Base-by-base conservation (phyloP, 1,140 invertebrate genomes). In the Chlorops oryzae region DNA sequence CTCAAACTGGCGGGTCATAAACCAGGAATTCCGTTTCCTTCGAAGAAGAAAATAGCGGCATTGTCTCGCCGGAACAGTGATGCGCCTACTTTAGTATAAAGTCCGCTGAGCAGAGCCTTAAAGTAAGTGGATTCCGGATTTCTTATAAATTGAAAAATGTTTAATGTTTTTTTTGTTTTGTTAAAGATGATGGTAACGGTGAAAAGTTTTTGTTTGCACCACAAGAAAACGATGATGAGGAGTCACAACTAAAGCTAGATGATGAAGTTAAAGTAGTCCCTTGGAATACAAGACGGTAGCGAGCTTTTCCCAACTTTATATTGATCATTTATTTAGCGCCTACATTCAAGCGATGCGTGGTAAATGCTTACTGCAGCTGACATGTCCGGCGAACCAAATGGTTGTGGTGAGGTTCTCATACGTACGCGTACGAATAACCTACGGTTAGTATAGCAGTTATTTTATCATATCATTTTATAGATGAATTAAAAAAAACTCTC, bases 11-110 rank as follows among this genome's bases (percentile, higher is more conserved):
- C 98, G 96, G 96, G 93, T 98, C 1, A 88, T 98, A 53, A 98
- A 97, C 71, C 88, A 91, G 1, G 94, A 98, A 63, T 98, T 98
- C 69, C 83, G 95, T 2, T 74, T 99, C 97, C 0, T 92, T 91
- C 0, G 96, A 99, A 74, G 97, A 99, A 72, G 97, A 99, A 74
- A 96, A 99, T 47, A 78, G 96, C 35, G 89, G 90, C 0, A 96
- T 98, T 91, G 93, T 99, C 0, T 96, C 93, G 0, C 96, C 96
- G 0, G 97, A 99, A 73, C 92, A 98, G 58, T 99, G 96, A 64
- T 99, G 96, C 73, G 86, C 93, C 0, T 98, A 96, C 75, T 99
- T 97, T 66, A 95, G 91, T 69, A 96, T 99, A 92, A 85, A 96
- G 45, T 87, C 95, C 0, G 96, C 96, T 0, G 96, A 98, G 70